These are phyloP conservation scores for Thunnus albacares DNA, from an alignment of 2,797 vertebrate species.

Conservation along the genomic window DNA sequence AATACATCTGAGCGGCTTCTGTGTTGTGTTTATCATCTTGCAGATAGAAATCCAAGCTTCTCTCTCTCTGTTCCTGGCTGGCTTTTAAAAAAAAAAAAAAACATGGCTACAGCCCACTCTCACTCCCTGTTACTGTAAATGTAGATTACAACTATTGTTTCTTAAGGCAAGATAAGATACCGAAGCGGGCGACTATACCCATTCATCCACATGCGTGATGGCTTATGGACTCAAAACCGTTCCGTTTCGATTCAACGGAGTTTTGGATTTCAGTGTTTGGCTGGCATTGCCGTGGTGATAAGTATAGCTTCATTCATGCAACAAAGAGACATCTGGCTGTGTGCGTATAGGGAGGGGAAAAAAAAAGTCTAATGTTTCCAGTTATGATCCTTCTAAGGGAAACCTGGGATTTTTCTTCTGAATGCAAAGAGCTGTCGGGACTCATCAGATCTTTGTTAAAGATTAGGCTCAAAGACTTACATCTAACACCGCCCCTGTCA, in stretches of 20 bases:
- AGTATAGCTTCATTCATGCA: slow-evolving; percentile 52
- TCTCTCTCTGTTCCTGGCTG: slow-evolving; percentile 1
- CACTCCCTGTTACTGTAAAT: slow-evolving; percentile 23
- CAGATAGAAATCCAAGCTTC: slow-evolving; percentile 30
- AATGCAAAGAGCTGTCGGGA: slow-evolving; percentile 20
- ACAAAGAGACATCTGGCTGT: slow-evolving; percentile 63
- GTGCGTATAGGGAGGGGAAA: background rate
- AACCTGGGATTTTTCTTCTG: slow-evolving; percentile 8
- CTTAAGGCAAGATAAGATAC: slow-evolving; percentile 35
- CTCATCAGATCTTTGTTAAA: slow-evolving; percentile 2
- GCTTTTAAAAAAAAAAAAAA: slow-evolving; percentile 21
- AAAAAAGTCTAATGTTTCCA: slow-evolving; percentile 11
- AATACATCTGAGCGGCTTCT: slow-evolving; percentile 53
- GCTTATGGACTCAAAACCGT: slow-evolving; percentile 31
- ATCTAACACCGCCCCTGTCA: slow-evolving; percentile 29
- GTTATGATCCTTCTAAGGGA: slow-evolving; percentile 32
- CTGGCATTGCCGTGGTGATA: slow-evolving; percentile 18
- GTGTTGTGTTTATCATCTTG: slow-evolving; percentile 48
- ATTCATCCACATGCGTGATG: slow-evolving; percentile 23
- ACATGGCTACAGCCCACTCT: slow-evolving; percentile 25
- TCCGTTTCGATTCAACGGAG: slow-evolving; percentile 12
- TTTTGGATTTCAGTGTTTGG: slow-evolving; percentile 31
- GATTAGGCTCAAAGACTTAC: slow-evolving; percentile 18
- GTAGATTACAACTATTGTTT: slow-evolving; percentile 46
- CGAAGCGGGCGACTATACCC: slow-evolving; percentile 1